These are phyloP conservation scores for Grammatotria lemairii DNA, from an alignment of 2,113 vertebrate species.

Conservation along the genomic window DNA sequence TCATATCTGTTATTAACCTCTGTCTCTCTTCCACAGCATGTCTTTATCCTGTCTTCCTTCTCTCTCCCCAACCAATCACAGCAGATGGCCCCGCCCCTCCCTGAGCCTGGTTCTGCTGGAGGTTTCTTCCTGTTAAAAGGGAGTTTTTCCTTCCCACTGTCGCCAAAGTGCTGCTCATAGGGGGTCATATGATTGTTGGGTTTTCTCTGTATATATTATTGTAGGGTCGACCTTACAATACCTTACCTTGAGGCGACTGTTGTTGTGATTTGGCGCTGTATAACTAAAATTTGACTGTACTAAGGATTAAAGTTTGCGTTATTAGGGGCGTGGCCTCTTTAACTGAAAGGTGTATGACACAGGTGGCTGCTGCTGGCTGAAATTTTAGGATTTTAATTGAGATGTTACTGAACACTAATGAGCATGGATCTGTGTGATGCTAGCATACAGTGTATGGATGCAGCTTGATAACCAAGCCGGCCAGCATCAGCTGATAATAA, in stretches of 20 bases:
- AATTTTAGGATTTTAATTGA: background rate
- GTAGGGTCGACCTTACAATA: background rate
- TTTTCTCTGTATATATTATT: background rate
- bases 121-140: background rate
- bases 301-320: background rate
- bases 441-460: background rate
- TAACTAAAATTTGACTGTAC: background rate
- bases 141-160: background rate
- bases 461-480: background rate
- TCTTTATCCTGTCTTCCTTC: background rate
- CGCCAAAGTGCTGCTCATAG: fast-evolving
- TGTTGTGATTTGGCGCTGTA: background rate
- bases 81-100: background rate
- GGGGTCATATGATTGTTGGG: fast-evolving
- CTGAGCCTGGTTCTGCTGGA: fast-evolving
- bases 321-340: background rate
- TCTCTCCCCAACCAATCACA: fast-evolving
- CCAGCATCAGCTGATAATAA: background rate
- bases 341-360: background rate
- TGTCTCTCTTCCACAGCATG: background rate
- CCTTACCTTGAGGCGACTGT: background rate
- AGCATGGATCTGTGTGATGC: background rate
- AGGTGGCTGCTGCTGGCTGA: background rate
- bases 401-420: background rate
- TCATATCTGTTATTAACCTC: fast-evolving